Evolutionary conservation across 2,797 vertebrate genomes (phyloP), one percentile per base, ranked within the genome.

Genomic region (Falco biarmicus): DNA sequence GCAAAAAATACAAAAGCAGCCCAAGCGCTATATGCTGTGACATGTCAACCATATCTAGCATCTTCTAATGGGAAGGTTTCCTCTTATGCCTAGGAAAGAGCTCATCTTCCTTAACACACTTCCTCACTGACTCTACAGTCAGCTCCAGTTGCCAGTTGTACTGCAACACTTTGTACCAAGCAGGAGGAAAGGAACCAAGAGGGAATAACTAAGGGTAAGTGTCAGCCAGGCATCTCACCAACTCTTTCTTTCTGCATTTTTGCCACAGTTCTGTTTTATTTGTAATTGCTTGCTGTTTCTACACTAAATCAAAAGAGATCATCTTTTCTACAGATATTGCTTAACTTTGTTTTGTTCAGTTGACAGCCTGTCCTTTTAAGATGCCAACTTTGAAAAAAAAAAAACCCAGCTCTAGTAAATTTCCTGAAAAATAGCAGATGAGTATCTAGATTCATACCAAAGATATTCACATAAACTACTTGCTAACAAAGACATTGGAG

Each of bases 121-220:
- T 97, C 97, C 97, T 95, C 87, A 76, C 90, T 80, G 48, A 15
- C 64, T 47, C 79, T 13, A 29, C 39, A 63, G 77, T 11, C 79
- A 79, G 63, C 50, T 61, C 34, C 61, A 21, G 3, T 54, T 77
- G 57, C 63, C 71, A 1, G 2, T 10, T 7, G 6, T 8, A 4
- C n/a, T 53, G 19, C 73, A 66, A 18, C 76, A 5, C 65, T 11
- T 14, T 6, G 7, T 45, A 32, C 34, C 21, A 13, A 28, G n/a
- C 70, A 41, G 21, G 39, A 43, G n/a, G 63, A 81, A 26, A 43
- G 15, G 61, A 79, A 59, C 5, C 53, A 2, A 28, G 41, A 71
- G 43, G 37, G 24, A 56, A 48, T 5, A 68, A n/a, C 18, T 4
- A 64, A 9, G 28, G 87, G 89, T 96, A 96, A 97, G 96, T 69